Evolutionary conservation across 2,888 invertebrate genomes (phyloP), one percentile per base, ranked within the genome.

Genomic region (Xestia sexstrigata): DNA sequence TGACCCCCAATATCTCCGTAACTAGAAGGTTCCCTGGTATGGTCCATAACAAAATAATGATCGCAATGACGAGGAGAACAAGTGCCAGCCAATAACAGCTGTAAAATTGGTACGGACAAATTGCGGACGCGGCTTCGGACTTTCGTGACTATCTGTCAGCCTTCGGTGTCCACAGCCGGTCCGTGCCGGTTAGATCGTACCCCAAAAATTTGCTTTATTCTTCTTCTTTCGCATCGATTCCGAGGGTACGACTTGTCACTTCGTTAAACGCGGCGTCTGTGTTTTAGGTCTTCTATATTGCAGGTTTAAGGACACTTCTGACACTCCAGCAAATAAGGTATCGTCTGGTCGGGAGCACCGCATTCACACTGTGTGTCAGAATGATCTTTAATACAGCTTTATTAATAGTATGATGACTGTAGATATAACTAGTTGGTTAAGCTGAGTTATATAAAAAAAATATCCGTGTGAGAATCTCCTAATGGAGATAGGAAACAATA

Each of bases 401-500:
- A 60, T 20, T 20, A 30, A 9, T 60, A 30, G 30, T 17, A 30
- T 8, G 2, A 30, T 17, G 26, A 60, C 60, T 30, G 30, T 30
- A 20, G 9, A 30, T 62, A 30, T 47, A 35, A 26, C 17, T 39
- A 49, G 72, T 26, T n/a, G 20, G 0, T 42, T 23, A 0, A 13
- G 11, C 9, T 20, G 5, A 30, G 15, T 26, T 73, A 26, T 0
- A 49, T 73, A 9, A 35, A 30, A 69, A 42, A 20, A 1, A 30
- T 49, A 60, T 58, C 4, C 26, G 3, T 71, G 23, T 62, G n/a
- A 62, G 47, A 30, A 47, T 35, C 9, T 49, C 45, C 35, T 58
- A 82, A 76, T 52, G 55, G 60, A 49, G 69, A 69, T 65, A 42
- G 35, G 78, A 69, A 83, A 49, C 65, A 83, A 49, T 69, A 26